Percentiles rank a stretch among this genome's conserved stretches.
Evolutionary conservation across 2,797 vertebrate species (phyloP).

Genomic region (Fundulus diaphanus): DNA sequence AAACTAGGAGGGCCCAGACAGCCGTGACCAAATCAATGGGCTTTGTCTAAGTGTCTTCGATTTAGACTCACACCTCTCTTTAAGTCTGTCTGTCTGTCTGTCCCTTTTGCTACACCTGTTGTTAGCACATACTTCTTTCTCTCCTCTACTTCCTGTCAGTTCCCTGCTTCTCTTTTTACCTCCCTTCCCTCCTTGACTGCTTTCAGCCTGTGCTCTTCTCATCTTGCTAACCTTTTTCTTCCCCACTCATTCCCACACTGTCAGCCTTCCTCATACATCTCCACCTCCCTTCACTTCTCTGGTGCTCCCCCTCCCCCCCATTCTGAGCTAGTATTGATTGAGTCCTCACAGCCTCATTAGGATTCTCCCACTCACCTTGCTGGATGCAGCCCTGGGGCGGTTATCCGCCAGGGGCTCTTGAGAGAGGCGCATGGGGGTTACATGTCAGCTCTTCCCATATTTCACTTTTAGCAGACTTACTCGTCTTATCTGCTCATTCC

Average conservation of each 20-base stretch:
- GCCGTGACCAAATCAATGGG: constrained; percentile 86
- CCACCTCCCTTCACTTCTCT: not conserved
- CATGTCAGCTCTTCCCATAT: constrained; percentile 60
- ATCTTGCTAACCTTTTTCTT: not conserved
- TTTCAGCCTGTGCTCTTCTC: not conserved
- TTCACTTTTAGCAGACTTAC: constrained; percentile 54
- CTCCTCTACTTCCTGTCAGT: not conserved
- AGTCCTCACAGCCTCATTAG: constrained; percentile 74
- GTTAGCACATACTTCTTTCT: too few relatives aligned
- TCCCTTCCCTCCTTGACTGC: not conserved
- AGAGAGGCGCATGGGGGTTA: constrained; percentile 42
- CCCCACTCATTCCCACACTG: not conserved
- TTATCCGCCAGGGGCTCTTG: constrained; percentile 45
- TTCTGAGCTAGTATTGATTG: constrained; percentile 65
- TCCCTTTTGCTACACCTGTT: not conserved
- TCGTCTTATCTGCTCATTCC: constrained; percentile 64
- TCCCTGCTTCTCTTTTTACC: not conserved
- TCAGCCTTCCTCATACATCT: not conserved
- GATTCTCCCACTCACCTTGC: constrained; percentile 66
- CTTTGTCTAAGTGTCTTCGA: constrained; percentile 81
- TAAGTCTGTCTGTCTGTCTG: constrained; percentile 1
- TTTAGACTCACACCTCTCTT: constrained; percentile 72
- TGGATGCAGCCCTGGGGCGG: constrained; percentile 56
- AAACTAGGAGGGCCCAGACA: constrained; percentile 71
- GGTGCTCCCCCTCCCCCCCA: not conserved